Evolutionary conservation across 2,888 invertebrate genomes (phyloP), one percentile per base, ranked within the genome.

Genomic region (Phymatocera aterrima): DNA sequence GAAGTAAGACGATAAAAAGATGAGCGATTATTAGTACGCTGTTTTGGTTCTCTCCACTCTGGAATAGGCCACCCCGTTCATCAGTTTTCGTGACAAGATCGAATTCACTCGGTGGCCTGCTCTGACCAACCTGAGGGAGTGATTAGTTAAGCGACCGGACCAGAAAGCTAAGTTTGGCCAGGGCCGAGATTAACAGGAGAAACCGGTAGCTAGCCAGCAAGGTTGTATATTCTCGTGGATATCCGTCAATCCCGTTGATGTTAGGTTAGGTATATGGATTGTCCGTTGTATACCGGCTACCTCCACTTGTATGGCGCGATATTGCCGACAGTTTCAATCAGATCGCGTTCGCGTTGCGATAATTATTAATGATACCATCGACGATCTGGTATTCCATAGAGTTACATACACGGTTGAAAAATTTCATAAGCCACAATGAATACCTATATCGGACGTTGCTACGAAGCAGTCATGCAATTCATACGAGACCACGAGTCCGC

Each of bases 281-380:
- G 34, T 68, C 15, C 24, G 24, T 28, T 12, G 43, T 61, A 65
- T 21, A 65, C 65, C 12, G 18, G n/a, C n/a, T n/a, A n/a, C n/a
- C 21, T 46, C 21, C 46, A 46, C 12, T 10, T 10, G 68, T 10
- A 24, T 21, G 34, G 31, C 43, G 72, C 43, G 72, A 34, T 51
- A 31, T 51, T 51, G 72, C 34, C 34, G 72, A 51, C 72, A 72
- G 51, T 43, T 72, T 72, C 51, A 72, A 72, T 72, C 18, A 72
- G 48, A 72, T 51, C 51, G 34, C 12, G 4, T 51, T 72, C 72
- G 24, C 4, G 72, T 51, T 34, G 72, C 51, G 51, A 72, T 72
- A 43, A 68, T 68, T 24, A 51, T 72, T 51, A 48, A 34, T 34
- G 51, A 51, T 21, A 18, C 34, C 68, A 28, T 1, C 21, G 57